Percentiles rank a stretch among this genome's conserved stretches.
Conservation (phyloP, 2,113 vertebrate species). For the Trogon melanurus region DNA sequence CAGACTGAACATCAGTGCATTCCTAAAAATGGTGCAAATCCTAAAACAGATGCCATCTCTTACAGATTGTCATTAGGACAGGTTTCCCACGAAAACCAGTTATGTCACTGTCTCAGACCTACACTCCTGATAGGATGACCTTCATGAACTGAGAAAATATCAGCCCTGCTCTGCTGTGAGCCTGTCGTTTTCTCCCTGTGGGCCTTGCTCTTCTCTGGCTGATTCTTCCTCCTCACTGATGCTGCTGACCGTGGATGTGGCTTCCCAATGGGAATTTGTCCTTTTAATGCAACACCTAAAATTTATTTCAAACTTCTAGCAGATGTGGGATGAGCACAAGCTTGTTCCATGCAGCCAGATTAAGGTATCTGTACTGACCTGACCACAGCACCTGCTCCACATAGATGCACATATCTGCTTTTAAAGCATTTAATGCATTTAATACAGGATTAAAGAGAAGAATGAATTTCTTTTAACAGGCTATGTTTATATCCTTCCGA, state of each 20-base stretch:
- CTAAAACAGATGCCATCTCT: neutral
- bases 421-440: neutral
- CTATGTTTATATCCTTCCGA: neutral
- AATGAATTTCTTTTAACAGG: neutral
- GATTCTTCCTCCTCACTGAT: neutral
- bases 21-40: neutral
- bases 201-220: neutral
- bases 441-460: neutral
- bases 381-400: neutral
- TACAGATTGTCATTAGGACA: neutral
- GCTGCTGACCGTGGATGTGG: accelerated
- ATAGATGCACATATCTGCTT: too few relatives aligned
- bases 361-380: neutral
- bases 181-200: accelerated
- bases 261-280: neutral
- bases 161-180: neutral
- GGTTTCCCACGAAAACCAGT: neutral
- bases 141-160: neutral
- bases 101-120: neutral
- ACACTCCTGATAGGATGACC: neutral
- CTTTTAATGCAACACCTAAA: neutral
- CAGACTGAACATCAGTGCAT: neutral
- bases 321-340: neutral
- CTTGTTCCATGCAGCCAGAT: too few relatives aligned
- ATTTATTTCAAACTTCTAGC: neutral